Conservation (phyloP, 2,888 invertebrate genomes). For the Rhogogaster chlorosoma region DNA sequence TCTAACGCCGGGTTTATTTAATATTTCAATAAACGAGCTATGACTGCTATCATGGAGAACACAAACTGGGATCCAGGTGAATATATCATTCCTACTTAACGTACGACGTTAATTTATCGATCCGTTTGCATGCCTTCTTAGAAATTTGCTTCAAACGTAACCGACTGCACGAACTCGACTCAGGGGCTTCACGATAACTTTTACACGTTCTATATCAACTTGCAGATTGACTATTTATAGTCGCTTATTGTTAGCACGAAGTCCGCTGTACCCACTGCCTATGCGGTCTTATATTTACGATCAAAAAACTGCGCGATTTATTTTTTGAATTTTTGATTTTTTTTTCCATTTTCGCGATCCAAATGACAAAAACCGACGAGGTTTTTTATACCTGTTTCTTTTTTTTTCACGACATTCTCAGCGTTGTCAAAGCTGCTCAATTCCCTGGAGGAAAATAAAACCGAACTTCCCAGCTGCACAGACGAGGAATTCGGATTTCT, state of each 20-base stretch:
- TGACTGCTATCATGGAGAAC: slow-evolving; percentile 82
- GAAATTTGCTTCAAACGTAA: not conserved
- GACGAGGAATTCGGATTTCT: slow-evolving; percentile 94
- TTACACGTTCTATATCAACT: not conserved
- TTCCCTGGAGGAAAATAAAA: slow-evolving; percentile 90
- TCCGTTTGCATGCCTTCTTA: not conserved
- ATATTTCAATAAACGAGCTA: slow-evolving; percentile 65
- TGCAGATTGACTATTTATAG: slow-evolving; percentile 8
- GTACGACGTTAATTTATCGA: not conserved
- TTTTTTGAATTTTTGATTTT: not conserved
- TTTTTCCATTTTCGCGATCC: not conserved
- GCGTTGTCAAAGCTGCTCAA: slow-evolving; percentile 89
- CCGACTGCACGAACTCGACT: not conserved
- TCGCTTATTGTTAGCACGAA: slow-evolving; percentile 1
- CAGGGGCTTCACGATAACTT: not conserved
- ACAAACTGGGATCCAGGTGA: slow-evolving; percentile 83
- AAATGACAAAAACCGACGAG: not conserved
- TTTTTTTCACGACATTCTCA: slow-evolving; percentile 70
- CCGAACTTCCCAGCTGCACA: slow-evolving; percentile 83
- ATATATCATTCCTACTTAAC: slow-evolving; percentile 58
- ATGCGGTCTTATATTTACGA: not conserved
- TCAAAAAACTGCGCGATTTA: not conserved
- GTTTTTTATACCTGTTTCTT: not conserved
- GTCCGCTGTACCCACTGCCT: not conserved
- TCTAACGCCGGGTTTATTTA: not conserved